Evolutionary conservation across 2,888 invertebrate species (phyloP).

Genomic region (Allygus modestus): DNA sequence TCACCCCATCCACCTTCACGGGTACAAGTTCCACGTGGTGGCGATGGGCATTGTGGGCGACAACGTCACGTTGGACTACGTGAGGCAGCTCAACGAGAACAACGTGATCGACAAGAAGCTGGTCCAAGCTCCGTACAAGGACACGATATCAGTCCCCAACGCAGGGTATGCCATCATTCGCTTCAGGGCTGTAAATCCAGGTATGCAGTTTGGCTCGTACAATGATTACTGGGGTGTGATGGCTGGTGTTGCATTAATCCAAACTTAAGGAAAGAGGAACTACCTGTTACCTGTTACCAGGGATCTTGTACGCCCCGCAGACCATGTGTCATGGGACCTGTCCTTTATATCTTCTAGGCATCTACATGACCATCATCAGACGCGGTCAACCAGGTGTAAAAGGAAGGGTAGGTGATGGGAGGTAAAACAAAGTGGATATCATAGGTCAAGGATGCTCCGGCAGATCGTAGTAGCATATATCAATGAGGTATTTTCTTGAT

Average conservation of each 20-base stretch:
- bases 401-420: no score
- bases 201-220: constrained; percentile 70
- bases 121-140: constrained; percentile 74
- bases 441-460: no score
- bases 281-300: no score
- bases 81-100: constrained; percentile 72
- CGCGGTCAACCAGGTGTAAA: no score
- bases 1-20: constrained; percentile 76
- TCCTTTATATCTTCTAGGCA: no score
- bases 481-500: no score
- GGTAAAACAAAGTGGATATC: no score
- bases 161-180: constrained; percentile 75
- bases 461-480: no score
- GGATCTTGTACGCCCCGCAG: no score
- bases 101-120: constrained; percentile 73
- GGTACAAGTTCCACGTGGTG: constrained; percentile 73
- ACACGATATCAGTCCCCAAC: constrained; percentile 75
- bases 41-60: constrained; percentile 72
- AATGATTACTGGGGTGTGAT: constrained; percentile 72
- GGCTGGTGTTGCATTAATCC: constrained; percentile 1
- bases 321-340: no score
- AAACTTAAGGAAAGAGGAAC: no score
- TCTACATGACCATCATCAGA: no score
- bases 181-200: constrained; percentile 75
- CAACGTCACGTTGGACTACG: constrained; percentile 71